Evolutionary conservation across 2,113 vertebrate species (phyloP).

Genomic region (Sinosuthora webbiana): DNA sequence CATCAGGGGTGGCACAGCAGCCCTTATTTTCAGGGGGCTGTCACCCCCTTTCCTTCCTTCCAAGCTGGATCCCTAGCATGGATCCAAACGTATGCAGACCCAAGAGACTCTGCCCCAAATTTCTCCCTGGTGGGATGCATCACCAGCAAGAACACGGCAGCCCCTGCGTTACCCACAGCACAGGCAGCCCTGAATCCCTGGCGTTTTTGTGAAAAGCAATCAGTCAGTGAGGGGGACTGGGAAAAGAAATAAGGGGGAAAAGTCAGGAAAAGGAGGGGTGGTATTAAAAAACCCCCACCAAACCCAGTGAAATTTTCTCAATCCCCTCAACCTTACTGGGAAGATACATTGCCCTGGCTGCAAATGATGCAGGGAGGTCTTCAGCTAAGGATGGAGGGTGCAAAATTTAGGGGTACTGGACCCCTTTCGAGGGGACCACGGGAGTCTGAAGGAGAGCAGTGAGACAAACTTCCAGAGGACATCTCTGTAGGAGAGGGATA

Average conservation of each 20-base stretch:
- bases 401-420: neutral
- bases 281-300: neutral
- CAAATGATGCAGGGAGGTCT: neutral
- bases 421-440: neutral
- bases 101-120: neutral
- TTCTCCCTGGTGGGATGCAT: neutral
- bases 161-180: neutral
- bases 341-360: rapidly evolving
- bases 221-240: neutral
- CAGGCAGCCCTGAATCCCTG: neutral
- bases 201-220: neutral
- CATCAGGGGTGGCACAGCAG: neutral
- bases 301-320: neutral
- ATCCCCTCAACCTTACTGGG: neutral
- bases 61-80: neutral
- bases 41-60: neutral
- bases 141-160: neutral
- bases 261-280: neutral
- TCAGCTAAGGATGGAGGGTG: neutral
- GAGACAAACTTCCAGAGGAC: neutral
- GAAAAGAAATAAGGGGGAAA: neutral
- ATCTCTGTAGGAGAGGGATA: neutral
- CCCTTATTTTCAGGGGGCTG: neutral
- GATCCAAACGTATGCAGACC: neutral
- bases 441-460: neutral